Conservation (phyloP, 2,888 invertebrate genomes). For the Cryptosula pallasiana region DNA sequence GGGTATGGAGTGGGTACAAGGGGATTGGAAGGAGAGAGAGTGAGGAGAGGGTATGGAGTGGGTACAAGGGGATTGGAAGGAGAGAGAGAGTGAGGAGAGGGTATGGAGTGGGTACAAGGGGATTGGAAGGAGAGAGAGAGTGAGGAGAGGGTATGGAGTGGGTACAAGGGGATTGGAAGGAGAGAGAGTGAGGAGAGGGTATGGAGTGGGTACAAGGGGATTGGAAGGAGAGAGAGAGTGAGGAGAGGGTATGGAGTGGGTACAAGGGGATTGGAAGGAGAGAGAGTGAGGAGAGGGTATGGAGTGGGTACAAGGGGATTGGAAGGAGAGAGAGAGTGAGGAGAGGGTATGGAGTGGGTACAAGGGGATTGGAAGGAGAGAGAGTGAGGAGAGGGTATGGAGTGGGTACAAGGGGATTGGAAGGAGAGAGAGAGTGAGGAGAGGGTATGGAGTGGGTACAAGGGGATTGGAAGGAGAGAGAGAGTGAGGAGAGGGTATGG, state of each 20-base stretch:
- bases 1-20: too few species aligned
- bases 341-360: background rate
- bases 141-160: too few species aligned
- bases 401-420: background rate
- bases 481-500: background rate
- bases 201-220: background rate
- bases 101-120: too few species aligned
- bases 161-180: too few species aligned
- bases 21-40: too few species aligned
- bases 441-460: background rate
- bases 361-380: background rate
- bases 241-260: background rate
- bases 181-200: background rate
- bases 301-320: background rate
- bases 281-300: background rate
- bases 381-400: background rate
- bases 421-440: background rate
- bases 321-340: background rate
- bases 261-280: background rate
- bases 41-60: too few species aligned
- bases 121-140: too few species aligned
- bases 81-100: too few species aligned
- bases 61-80: too few species aligned
- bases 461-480: background rate
- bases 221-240: background rate